These are phyloP conservation scores for Crotalus tigris DNA, from an alignment of 2,113 vertebrate genomes.

Conservation along the genomic window DNA sequence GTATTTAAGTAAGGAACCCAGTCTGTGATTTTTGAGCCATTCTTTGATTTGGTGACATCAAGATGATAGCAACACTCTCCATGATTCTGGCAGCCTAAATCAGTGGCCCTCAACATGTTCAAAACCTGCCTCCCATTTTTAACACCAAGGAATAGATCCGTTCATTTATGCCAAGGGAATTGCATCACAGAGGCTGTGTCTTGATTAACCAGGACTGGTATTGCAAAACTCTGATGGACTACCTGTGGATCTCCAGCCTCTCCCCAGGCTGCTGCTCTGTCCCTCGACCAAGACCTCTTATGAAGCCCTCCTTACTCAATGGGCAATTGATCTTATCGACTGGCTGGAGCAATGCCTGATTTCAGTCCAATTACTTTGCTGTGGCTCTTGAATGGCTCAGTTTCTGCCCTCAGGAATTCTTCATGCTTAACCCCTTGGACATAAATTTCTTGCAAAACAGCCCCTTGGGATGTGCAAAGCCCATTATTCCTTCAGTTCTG, in stretches of 20 bases:
- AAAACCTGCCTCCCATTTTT: neutral
- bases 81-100: neutral
- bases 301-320: neutral
- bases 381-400: neutral
- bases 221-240: neutral
- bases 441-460: neutral
- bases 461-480: neutral
- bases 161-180: neutral
- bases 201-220: neutral
- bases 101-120: neutral
- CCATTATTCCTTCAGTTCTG: neutral
- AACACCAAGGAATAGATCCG: neutral
- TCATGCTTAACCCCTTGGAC: neutral
- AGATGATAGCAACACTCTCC: neutral
- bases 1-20: neutral
- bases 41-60: neutral
- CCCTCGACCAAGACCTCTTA: neutral
- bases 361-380: neutral
- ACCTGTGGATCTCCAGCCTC: neutral
- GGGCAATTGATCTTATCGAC: neutral
- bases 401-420: neutral
- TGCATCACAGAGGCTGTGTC: neutral
- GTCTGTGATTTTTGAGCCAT: neutral
- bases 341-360: neutral
- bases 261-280: neutral